A percentile compares a stretch with the other conserved stretches of the same genome.
Conservation (phyloP, 2,113 vertebrate genomes). For the human (Homo sapiens) region DNA sequence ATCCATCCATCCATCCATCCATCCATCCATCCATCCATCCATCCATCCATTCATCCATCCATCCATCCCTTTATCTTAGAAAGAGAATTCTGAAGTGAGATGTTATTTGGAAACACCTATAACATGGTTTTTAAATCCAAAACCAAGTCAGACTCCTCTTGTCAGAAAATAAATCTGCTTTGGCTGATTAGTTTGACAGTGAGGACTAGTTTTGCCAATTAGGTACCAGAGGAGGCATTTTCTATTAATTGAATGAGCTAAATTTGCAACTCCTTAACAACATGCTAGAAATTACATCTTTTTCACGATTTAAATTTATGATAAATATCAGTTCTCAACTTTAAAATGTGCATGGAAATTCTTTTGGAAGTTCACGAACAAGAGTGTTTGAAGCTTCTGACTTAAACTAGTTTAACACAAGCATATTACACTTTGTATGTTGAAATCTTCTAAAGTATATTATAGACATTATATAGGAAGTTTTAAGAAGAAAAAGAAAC, state of each 20-base stretch:
- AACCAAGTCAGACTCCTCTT: background rate
- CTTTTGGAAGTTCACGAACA: background rate
- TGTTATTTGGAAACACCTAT: background rate
- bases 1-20: background rate
- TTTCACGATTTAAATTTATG: background rate
- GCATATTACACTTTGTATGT: background rate
- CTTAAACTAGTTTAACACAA: background rate
- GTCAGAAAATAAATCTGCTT: conserved; percentile 20
- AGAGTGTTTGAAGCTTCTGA: background rate
- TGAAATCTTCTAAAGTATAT: background rate
- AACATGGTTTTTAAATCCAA: conserved; percentile 24
- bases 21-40: background rate
- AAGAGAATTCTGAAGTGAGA: background rate
- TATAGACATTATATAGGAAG: background rate
- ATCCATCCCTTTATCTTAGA: background rate
- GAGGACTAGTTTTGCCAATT: background rate
- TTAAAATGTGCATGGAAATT: conserved; percentile 1
- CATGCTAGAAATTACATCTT: conserved; percentile 21
- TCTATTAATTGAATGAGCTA: background rate
- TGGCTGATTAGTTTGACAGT: conserved; percentile 3
- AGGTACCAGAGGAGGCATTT: conserved; percentile 9
- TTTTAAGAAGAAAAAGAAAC: background rate
- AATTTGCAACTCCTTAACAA: conserved; percentile 12
- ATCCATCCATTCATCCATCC: background rate
- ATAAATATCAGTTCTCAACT: background rate